phyloP scores from a whole-genome alignment of 2,113 vertebrate species.

The Melanocharis versteri region DNA sequence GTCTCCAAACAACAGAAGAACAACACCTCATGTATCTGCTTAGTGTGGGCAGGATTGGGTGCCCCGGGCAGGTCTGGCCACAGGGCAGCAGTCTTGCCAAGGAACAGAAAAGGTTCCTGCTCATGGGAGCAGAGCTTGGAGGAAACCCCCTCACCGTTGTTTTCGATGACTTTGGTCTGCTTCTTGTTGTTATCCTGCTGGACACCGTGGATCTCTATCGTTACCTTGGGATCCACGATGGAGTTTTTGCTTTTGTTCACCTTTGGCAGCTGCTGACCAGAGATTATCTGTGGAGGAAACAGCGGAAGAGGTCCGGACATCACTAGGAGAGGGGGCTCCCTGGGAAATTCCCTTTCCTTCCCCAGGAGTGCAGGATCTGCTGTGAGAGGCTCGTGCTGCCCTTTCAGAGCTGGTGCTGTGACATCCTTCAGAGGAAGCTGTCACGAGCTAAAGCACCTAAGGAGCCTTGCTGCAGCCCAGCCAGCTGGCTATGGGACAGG shows the following conservation, averaged over 20 bases:
- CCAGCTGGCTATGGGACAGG: background rate
- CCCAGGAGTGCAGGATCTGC: background rate
- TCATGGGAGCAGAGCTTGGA: background rate
- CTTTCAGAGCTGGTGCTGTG: background rate
- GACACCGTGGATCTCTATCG: conserved; percentile 82
- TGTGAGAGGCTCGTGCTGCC: background rate
- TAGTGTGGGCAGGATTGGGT: background rate
- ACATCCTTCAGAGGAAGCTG: background rate
- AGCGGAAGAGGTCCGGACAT: background rate
- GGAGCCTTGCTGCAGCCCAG: background rate
- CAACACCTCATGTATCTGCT: background rate
- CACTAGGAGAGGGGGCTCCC: background rate
- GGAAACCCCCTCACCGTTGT: conserved; percentile 78
- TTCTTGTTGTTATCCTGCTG: conserved; percentile 76
- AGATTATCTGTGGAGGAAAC: conserved; percentile 80
- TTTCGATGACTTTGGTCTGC: conserved; percentile 82
- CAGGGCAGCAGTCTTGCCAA: background rate
- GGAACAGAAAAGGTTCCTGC: background rate
- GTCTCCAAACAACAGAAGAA: background rate
- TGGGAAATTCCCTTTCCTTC: background rate
- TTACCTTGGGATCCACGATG: conserved; percentile 91
- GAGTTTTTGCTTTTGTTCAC: conserved; percentile 89
- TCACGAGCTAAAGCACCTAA: background rate
- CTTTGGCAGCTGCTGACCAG: conserved; percentile 94
- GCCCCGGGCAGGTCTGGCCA: background rate